phyloP scores from a whole-genome alignment of 2,888 invertebrate species.

The Druceiella hillmani region DNA sequence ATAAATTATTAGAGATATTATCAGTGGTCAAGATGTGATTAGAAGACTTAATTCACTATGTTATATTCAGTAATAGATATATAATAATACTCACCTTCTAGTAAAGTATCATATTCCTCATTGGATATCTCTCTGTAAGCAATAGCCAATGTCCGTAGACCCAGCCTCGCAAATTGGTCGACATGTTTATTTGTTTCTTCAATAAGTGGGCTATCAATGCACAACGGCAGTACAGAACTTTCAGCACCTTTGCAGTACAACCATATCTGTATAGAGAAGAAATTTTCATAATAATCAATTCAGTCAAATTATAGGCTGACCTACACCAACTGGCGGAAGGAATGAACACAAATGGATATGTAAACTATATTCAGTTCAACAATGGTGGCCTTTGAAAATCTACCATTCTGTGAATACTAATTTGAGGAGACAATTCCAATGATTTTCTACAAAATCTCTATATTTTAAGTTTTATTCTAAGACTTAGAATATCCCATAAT shows the following conservation, averaged over 20 bases:
- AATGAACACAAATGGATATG: no score
- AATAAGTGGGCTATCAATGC: conserved; percentile 38
- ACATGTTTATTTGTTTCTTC: conserved; percentile 49
- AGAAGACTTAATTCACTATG: no score
- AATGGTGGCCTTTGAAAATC: no score
- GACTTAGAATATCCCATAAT: no score
- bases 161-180: conserved; percentile 55
- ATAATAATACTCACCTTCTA: conserved; percentile 36
- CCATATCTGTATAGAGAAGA: conserved; percentile 55
- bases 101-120: conserved; percentile 61
- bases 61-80: conserved; percentile 3
- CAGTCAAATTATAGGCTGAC: neutral
- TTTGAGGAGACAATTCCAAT: no score
- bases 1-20: no score
- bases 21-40: no score
- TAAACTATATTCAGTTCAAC: no score
- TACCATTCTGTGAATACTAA: no score
- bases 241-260: conserved; percentile 82
- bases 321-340: no score
- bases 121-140: conserved; percentile 62
- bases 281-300: neutral
- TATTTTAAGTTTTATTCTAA: no score
- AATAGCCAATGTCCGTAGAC: conserved; percentile 78
- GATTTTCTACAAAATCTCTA: no score
- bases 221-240: conserved; percentile 66